A percentile compares a stretch with the other conserved stretches of the same genome.
phyloP scores from a whole-genome alignment of 2,888 invertebrate species.

The Ophraella communa region DNA sequence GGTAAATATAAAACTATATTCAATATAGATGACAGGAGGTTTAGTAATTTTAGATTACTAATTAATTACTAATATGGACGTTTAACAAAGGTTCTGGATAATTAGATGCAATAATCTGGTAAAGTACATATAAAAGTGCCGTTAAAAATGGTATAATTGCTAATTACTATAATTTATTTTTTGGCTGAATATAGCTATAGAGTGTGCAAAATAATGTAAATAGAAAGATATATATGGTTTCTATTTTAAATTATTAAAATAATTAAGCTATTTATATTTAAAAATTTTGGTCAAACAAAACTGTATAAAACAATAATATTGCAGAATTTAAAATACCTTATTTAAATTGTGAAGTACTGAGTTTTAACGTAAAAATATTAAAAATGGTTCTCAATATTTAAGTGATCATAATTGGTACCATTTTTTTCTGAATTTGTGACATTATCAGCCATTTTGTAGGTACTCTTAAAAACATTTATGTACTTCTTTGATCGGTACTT shows the following conservation, averaged over 20 bases:
- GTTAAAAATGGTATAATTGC: not conserved
- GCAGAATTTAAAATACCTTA: not conserved
- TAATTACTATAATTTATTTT: not conserved
- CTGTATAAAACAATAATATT: not conserved
- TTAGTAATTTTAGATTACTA: too few species aligned
- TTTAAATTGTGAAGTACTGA: not conserved
- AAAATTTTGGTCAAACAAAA: not conserved
- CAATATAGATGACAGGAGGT: not conserved
- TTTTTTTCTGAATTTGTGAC: conserved; percentile 1
- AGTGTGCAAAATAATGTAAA: not conserved
- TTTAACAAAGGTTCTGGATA: not conserved
- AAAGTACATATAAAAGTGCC: not conserved
- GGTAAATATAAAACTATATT: not conserved
- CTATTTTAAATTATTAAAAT: not conserved
- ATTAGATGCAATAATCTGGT: not conserved
- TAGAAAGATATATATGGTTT: not conserved
- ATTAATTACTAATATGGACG: not conserved
- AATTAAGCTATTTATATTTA: not conserved
- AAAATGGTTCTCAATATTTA: not conserved
- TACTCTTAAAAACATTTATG: not conserved
- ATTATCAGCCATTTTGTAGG: not conserved
- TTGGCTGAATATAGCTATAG: not conserved
- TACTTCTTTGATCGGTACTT: not conserved
- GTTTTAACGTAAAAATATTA: not conserved
- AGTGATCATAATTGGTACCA: not conserved